A percentile compares a stretch with the other conserved stretches of the same genome.
Evolutionary conservation across 2,888 invertebrate species (phyloP).

Genomic region (Oasisia sp.): DNA sequence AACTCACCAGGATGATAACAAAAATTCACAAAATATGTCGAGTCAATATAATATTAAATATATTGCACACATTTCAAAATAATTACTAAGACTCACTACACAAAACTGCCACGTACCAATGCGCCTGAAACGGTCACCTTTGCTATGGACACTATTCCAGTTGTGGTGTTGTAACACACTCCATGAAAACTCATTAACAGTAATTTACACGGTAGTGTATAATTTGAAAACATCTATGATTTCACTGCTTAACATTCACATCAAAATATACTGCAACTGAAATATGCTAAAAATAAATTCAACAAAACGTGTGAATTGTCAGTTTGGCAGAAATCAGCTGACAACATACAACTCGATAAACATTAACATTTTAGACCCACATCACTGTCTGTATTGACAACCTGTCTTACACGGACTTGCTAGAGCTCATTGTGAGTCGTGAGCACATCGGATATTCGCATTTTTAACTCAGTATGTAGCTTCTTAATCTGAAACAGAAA

Average conservation of each 20-base stretch:
- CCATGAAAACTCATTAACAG: no score
- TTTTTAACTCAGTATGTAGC: slow-evolving; percentile 51
- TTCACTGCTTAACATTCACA: not conserved
- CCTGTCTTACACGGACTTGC: not conserved
- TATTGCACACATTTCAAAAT: not conserved
- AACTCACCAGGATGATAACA: not conserved
- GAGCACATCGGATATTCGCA: slow-evolving; percentile 45
- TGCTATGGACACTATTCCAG: not conserved
- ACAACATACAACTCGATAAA: not conserved
- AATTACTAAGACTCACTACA: not conserved
- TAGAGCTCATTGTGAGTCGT: not conserved
- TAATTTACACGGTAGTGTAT: not conserved
- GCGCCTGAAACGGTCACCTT: not conserved
- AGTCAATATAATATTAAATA: not conserved
- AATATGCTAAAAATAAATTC: not conserved
- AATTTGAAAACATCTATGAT: not conserved
- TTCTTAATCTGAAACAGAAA: slow-evolving; percentile 54
- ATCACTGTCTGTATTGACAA: not conserved
- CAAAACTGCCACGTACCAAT: not conserved
- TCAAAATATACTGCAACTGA: not conserved
- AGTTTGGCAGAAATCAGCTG: not conserved
- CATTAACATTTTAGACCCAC: not conserved
- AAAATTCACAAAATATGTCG: not conserved
- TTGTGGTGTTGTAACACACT: not conserved
- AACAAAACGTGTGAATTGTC: not conserved